Evolutionary conservation across 37 sponge, comb jelly and placozoan species (phyloP).

Genomic region (Agelas oroides): DNA sequence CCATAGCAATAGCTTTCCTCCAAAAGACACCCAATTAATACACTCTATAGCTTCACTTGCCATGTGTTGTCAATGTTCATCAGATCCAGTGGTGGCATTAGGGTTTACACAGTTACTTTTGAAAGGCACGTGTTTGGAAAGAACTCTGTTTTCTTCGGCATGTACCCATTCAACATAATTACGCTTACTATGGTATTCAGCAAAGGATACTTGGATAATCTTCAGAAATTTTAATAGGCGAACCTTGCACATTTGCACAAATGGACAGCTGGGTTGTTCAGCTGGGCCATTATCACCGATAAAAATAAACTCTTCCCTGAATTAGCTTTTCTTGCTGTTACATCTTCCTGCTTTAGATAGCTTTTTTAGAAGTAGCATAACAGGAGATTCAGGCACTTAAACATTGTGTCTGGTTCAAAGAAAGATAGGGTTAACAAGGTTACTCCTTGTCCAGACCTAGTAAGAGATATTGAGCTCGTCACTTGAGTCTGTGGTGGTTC

Average conservation of each 20-base stretch:
- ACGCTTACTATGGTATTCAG: slow-evolving; percentile 23
- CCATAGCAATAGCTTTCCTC: neutral
- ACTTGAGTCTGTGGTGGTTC: neutral
- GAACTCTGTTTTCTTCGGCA: slow-evolving; percentile 10
- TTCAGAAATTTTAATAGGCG: slow-evolving; percentile 16
- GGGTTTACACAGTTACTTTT: neutral
- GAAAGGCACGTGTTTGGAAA: slow-evolving; percentile 1
- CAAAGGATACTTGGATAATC: slow-evolving; percentile 17
- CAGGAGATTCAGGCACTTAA: slow-evolving; percentile 5
- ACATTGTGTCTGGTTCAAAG: neutral
- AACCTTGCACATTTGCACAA: slow-evolving; percentile 25
- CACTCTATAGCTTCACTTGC: neutral
- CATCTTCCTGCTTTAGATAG: too few relatives aligned
- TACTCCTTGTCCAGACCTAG: slow-evolving; percentile 24
- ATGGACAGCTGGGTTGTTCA: slow-evolving; percentile 18
- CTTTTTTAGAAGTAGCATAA: too few relatives aligned
- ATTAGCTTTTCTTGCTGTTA: neutral
- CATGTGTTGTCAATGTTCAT: neutral
- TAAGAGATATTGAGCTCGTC: neutral
- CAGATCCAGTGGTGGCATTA: neutral
- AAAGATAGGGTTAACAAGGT: slow-evolving; percentile 23
- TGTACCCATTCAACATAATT: slow-evolving; percentile 31
- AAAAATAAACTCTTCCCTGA: slow-evolving; percentile 1
- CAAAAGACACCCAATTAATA: neutral
- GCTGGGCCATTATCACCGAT: slow-evolving; percentile 25